These are phyloP conservation scores for Hydrocynus forskahlii DNA, from an alignment of 2,797 vertebrate genomes.

Conservation along the genomic window DNA sequence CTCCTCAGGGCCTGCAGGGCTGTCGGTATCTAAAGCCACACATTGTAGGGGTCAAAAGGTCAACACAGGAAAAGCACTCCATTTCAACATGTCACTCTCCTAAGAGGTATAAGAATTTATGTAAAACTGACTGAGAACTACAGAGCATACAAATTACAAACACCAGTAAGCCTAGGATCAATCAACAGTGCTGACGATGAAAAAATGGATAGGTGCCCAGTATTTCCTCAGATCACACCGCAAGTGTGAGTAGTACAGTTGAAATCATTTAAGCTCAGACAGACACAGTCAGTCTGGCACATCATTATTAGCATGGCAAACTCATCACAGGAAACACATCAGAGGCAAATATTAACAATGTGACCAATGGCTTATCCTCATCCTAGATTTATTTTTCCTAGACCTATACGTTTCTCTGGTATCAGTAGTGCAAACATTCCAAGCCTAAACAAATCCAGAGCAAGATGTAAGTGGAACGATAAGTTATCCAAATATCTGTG, in stretches of 20 bases:
- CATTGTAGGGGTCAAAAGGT: conserved; percentile 26
- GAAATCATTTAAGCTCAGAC: conserved; percentile 62
- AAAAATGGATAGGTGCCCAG: not conserved
- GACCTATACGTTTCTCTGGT: not conserved
- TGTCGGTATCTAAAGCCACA: conserved; percentile 65
- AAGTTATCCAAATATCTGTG: not conserved
- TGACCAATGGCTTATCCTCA: no score
- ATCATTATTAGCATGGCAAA: conserved; percentile 68
- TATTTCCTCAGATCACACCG: conserved; percentile 63
- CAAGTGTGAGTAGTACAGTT: conserved; percentile 57
- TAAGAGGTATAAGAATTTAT: not conserved
- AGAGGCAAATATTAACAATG: not conserved
- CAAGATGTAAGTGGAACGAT: not conserved
- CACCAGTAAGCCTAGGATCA: no score
- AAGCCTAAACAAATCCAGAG: not conserved
- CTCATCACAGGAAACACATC: conserved; percentile 61
- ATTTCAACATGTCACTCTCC: not conserved
- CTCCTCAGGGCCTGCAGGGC: conserved; percentile 71
- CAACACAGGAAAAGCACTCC: not conserved
- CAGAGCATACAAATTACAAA: no score
- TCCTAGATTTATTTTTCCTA: no score
- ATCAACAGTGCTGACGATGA: no score
- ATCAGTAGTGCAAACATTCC: not conserved
- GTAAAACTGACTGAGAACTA: no score
- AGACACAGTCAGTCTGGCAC: conserved; percentile 48